These are phyloP conservation scores for Colostygia pectinataria DNA, from an alignment of 2,888 invertebrate genomes.

Conservation along the genomic window DNA sequence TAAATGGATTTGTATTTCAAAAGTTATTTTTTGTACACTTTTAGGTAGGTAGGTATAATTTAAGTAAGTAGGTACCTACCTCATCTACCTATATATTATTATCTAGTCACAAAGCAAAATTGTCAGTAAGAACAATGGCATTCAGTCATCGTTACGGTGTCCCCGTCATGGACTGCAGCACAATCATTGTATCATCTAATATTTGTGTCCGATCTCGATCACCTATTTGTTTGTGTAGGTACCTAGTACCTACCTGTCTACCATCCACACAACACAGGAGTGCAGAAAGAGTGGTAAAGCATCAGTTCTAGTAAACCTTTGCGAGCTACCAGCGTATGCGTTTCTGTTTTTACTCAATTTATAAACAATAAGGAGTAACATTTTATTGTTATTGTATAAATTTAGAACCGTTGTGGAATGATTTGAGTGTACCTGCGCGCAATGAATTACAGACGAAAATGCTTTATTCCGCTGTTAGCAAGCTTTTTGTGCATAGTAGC, in stretches of 20 bases:
- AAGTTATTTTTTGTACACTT: too few species aligned
- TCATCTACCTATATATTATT: too few species aligned
- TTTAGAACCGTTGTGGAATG: too few species aligned
- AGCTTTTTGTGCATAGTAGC: conserved; percentile 38
- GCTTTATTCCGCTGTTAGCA: conserved; percentile 14
- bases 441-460: conserved; percentile 6
- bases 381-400: too few species aligned
- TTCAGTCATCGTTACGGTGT: conserved; percentile 57
- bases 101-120: conserved; percentile 24
- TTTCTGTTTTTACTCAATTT: background rate
- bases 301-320: conserved; percentile 47
- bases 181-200: conserved; percentile 71
- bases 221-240: conserved; percentile 14
- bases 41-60: too few species aligned
- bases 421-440: background rate
- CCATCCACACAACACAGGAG: too few species aligned
- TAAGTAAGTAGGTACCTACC: too few species aligned
- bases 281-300: conserved; percentile 47
- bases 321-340: conserved; percentile 3
- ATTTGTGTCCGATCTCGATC: conserved; percentile 57
- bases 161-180: conserved; percentile 70
- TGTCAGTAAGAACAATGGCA: conserved; percentile 67
- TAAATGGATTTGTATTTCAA: too few species aligned
- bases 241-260: too few species aligned
- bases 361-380: too few species aligned